phyloP scores from a whole-genome alignment of 2,797 vertebrate species.

The Hafferia zeledoni region DNA sequence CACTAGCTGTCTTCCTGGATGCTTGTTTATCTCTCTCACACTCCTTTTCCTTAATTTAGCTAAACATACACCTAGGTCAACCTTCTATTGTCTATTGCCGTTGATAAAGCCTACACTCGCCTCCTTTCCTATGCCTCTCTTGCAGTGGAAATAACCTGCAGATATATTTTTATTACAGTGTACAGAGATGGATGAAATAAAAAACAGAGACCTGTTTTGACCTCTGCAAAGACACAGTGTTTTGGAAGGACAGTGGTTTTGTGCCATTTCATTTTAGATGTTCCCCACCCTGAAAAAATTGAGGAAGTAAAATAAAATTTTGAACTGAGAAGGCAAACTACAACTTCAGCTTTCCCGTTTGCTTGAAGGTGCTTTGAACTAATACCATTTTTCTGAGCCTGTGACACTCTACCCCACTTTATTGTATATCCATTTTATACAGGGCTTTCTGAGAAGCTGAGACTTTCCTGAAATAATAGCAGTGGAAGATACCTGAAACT shows the following conservation, averaged over 20 bases:
- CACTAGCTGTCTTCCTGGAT: neutral
- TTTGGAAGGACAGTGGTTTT: neutral
- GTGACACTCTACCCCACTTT: neutral
- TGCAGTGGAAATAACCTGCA: neutral
- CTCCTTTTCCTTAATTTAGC: neutral
- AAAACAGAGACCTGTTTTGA: neutral
- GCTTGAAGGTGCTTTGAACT: neutral
- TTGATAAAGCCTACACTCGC: neutral
- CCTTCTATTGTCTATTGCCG: neutral
- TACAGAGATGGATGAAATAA: neutral
- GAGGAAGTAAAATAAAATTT: neutral
- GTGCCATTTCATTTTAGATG: neutral
- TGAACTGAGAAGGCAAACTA: neutral
- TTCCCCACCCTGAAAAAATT: neutral
- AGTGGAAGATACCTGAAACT: neutral
- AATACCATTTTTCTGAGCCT: neutral
- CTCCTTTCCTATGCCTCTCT: neutral
- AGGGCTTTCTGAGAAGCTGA: neutral
- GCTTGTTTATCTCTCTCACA: constrained; percentile 6
- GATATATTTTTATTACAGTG: neutral
- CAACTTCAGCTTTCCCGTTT: neutral
- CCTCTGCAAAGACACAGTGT: neutral
- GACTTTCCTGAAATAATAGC: neutral
- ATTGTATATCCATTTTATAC: neutral
- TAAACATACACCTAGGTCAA: constrained; percentile 8